A percentile compares a stretch with the other conserved stretches of the same genome.
Conservation (phyloP, 2,888 invertebrate genomes). For the Nebria salina region DNA sequence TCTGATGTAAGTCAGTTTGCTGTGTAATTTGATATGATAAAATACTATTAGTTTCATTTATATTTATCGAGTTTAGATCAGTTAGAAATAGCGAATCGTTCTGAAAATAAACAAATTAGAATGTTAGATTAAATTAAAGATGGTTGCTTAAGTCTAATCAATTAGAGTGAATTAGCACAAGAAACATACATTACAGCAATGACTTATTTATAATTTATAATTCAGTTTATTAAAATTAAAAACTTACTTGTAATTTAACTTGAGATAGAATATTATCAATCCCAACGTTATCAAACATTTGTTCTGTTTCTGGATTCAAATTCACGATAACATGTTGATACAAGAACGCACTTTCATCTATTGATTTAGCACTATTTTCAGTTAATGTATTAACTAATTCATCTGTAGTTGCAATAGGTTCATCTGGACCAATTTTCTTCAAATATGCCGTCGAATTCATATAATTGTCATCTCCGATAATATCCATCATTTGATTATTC, state of each 20-base stretch:
- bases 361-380: slow-evolving; percentile 19
- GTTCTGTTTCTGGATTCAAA: slow-evolving; percentile 35
- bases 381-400: slow-evolving; percentile 42
- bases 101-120: slow-evolving; percentile 17
- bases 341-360: slow-evolving; percentile 34
- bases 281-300: slow-evolving; percentile 37
- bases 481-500: slow-evolving; percentile 60
- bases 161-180: neutral
- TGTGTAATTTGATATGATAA: slow-evolving; percentile 38
- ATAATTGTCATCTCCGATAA: slow-evolving; percentile 48
- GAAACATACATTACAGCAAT: no score
- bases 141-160: neutral
- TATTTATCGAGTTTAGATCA: slow-evolving; percentile 40
- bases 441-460: slow-evolving; percentile 31
- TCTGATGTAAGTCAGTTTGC: slow-evolving; percentile 32
- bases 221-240: no score
- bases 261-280: slow-evolving; percentile 48
- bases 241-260: slow-evolving; percentile 51
- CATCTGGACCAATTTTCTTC: slow-evolving; percentile 31
- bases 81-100: slow-evolving; percentile 37
- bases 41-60: slow-evolving; percentile 38
- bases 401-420: slow-evolving; percentile 36
- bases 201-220: no score
- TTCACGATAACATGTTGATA: slow-evolving; percentile 42
- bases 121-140: neutral